Evolutionary conservation across 2,113 vertebrate genomes (phyloP).

Genomic region (Mirza zaza): DNA sequence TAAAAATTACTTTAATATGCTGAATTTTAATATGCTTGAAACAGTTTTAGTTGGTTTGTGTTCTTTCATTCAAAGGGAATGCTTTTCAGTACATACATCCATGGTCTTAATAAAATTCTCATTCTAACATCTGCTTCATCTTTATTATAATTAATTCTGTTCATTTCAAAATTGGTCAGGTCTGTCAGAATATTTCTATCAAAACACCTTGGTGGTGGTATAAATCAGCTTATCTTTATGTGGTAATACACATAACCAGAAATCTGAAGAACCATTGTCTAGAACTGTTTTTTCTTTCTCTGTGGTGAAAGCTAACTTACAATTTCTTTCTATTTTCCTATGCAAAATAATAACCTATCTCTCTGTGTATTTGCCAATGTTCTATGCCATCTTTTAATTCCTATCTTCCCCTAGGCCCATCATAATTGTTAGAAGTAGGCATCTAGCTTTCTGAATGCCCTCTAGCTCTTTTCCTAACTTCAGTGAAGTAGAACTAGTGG

Average conservation of each 20-base stretch:
- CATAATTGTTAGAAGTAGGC: background rate
- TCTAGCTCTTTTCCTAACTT: background rate
- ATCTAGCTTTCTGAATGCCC: background rate
- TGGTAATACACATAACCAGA: background rate
- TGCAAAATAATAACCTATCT: background rate
- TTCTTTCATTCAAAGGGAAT: constrained; percentile 50
- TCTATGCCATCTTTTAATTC: background rate
- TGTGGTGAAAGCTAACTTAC: background rate
- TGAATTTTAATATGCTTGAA: constrained; percentile 37
- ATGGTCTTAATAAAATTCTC: constrained; percentile 38
- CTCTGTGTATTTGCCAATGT: background rate
- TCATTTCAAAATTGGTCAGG: constrained; percentile 47
- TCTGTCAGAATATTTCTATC: constrained; percentile 26
- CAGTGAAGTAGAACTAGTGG: background rate
- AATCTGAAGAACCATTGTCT: background rate
- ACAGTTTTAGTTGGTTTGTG: constrained; percentile 48
- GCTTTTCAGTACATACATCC: constrained; percentile 29
- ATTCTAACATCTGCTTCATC: constrained; percentile 53
- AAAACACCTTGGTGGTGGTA: constrained; percentile 1
- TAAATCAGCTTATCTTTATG: background rate
- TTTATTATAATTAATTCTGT: constrained; percentile 51
- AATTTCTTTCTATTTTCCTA: background rate
- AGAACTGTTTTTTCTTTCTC: background rate
- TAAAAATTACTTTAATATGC: constrained; percentile 49
- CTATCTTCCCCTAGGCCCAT: background rate